Conservation (phyloP, 2,888 invertebrate species). For the Cosmopolites sordidus region DNA sequence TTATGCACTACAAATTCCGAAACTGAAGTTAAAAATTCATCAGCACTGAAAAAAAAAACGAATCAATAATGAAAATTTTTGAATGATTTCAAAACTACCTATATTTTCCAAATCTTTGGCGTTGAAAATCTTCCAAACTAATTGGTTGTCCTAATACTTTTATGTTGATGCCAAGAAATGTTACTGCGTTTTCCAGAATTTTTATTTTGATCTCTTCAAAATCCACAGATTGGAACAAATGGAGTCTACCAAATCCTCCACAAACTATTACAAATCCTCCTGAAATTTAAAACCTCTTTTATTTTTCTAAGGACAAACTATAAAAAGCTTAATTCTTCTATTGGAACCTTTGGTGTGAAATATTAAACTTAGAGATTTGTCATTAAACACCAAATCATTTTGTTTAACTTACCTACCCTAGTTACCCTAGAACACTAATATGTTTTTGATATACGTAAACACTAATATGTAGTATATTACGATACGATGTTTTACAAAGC, state of each 20-base stretch:
- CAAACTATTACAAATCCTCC: conserved; percentile 87
- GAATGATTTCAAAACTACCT: conserved; percentile 62
- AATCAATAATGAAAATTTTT: too few relatives aligned
- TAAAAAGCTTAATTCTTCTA: too few relatives aligned
- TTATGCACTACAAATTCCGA: conserved; percentile 97
- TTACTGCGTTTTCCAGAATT: conserved; percentile 76
- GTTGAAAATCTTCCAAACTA: conserved; percentile 79
- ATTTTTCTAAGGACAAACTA: too few relatives aligned
- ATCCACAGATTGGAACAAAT: conserved; percentile 82
- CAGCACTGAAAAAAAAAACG: conserved; percentile 60
- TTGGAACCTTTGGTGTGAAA: too few relatives aligned
- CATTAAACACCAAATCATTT: too few relatives aligned
- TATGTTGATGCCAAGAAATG: conserved; percentile 77
- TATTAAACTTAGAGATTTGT: too few relatives aligned
- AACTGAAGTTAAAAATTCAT: conserved; percentile 93
- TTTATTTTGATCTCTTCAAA: conserved; percentile 83
- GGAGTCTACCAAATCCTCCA: conserved; percentile 86
- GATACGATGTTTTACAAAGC: too few relatives aligned
- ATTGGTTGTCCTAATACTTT: conserved; percentile 75
- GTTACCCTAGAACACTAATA: too few relatives aligned
- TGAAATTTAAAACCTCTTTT: too few relatives aligned
- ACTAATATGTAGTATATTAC: too few relatives aligned
- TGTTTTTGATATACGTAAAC: too few relatives aligned
- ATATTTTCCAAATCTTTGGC: conserved; percentile 87
- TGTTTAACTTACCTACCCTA: too few relatives aligned